Evolutionary conservation across 53 echinoderm and acorn worm species (phyloP).

Genomic region (Astropecten irregularis): DNA sequence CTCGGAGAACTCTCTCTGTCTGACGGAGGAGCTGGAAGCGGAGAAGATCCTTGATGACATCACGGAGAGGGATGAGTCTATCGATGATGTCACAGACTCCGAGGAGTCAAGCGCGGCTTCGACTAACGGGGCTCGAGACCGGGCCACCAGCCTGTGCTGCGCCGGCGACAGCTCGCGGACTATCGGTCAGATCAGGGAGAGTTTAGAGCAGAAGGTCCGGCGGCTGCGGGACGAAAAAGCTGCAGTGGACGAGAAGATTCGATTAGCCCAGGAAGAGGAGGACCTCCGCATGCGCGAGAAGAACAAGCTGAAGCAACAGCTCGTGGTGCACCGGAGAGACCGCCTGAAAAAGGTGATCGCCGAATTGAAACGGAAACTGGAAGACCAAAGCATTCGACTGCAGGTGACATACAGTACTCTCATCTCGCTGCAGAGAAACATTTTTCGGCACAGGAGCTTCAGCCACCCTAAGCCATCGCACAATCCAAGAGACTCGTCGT

Average conservation of each 20-base stretch:
- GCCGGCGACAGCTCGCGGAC: slow-evolving; percentile 35
- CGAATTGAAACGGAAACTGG: slow-evolving; percentile 78
- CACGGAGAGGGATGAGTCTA: slow-evolving; percentile 30
- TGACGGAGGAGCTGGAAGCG: slow-evolving; percentile 21
- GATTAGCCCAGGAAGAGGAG: slow-evolving; percentile 86
- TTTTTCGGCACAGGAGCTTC: slow-evolving; percentile 89
- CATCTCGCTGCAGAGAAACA: slow-evolving; percentile 78
- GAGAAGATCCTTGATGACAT: slow-evolving; percentile 38
- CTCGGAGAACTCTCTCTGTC: slow-evolving; percentile 25
- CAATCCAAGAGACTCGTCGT: slow-evolving; percentile 29
- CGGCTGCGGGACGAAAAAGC: slow-evolving; percentile 84
- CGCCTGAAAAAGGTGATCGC: slow-evolving; percentile 80
- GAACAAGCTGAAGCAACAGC: slow-evolving; percentile 67
- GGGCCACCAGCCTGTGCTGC: background rate
- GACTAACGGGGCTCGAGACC: background rate
- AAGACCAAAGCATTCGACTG: slow-evolving; percentile 81
- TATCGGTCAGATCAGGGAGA: slow-evolving; percentile 74
- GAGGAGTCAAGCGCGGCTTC: slow-evolving; percentile 18
- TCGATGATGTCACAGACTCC: slow-evolving; percentile 42
- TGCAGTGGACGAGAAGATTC: slow-evolving; percentile 85
- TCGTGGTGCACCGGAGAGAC: slow-evolving; percentile 76
- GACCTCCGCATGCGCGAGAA: slow-evolving; percentile 73
- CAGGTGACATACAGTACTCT: slow-evolving; percentile 86
- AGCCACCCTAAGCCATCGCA: slow-evolving; percentile 11
- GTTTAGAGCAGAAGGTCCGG: slow-evolving; percentile 87